Evolutionary conservation across 2,888 invertebrate species (phyloP), one percentile per base, ranked within the genome.

Genomic region (Synanthedon vespiformis): DNA sequence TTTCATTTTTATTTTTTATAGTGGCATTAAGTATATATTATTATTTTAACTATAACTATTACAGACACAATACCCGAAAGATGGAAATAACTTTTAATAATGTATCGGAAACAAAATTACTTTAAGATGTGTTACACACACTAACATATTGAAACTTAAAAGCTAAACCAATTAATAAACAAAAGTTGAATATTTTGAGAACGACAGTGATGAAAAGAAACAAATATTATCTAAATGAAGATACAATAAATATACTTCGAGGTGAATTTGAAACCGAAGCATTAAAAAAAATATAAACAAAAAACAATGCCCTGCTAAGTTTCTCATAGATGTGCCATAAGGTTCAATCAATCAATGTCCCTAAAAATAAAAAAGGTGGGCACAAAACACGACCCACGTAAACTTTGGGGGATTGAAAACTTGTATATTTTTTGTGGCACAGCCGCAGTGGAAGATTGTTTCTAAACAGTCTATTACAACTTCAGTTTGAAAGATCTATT

Each of bases 301-400:
- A 84, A 83, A 81, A 80, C 77, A 79, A 79, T 78, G 66, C 73
- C 77, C 76, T 65, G 69, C 78, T 64, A 76, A 69, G 77, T 73
- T 81, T 77, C 83, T 77, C 81, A 84, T 80, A 83, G 80, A 72
- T 71, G 65, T 72, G 69, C 75, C 74, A 80, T 80, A 82, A 83
- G 77, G 85, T 77, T 77, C 81, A 81, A 86, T 86, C 85, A 84
- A 86, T 86, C 86, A 86, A 85, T 79, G 86, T 84, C 86, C 76
- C 74, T 76, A 77, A 76, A 78, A 80, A 77, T 79, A 83, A 85
- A 83, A 80, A 80, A 78, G 74, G 74, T 69, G 64, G 70, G 72
- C 67, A 61, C 70, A 70, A 62, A 72, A 73, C 74, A 69, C 82
- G 83, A 82, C 85, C 85, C 84, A 85, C 82, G 80, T 84, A 80